phyloP scores from a whole-genome alignment of 1,140 invertebrate species.

The Diploscapter pachys region DNA sequence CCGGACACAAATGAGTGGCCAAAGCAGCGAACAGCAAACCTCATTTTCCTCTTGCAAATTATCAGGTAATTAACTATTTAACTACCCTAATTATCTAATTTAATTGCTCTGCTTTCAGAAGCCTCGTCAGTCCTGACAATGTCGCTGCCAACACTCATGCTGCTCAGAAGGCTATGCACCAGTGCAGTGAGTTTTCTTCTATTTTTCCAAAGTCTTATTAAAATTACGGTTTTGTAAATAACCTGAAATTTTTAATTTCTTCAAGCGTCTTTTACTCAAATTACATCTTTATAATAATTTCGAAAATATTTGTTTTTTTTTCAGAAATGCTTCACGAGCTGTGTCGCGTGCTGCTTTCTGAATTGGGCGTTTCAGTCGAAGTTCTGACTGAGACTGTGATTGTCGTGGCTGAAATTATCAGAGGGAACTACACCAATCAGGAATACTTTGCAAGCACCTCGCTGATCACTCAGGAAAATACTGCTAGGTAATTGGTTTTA shows the following conservation, averaged over 20 bases:
- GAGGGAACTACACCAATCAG: conserved; percentile 85
- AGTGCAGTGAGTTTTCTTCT: conserved; percentile 66
- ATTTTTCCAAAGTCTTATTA: no score
- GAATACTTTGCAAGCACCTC: conserved; percentile 84
- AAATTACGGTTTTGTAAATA: neutral
- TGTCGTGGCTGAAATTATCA: conserved; percentile 87
- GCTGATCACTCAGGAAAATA: conserved; percentile 83
- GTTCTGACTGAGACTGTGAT: conserved; percentile 86
- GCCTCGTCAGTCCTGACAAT: conserved; percentile 77
- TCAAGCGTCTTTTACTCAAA: neutral
- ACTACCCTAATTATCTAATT: neutral
- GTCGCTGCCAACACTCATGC: conserved; percentile 73
- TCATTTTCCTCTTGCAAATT: conserved; percentile 82
- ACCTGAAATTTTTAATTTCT: neutral
- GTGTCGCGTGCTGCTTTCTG: conserved; percentile 75
- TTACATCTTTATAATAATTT: neutral
- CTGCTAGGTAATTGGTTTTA: conserved; percentile 12
- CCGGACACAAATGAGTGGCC: conserved; percentile 77
- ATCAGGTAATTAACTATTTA: conserved; percentile 59
- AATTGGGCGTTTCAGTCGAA: conserved; percentile 89
- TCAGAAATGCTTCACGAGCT: conserved; percentile 67
- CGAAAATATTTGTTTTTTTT: conserved; percentile 14
- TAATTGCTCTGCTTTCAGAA: conserved; percentile 62
- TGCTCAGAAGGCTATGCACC: conserved; percentile 83
- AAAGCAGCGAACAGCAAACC: conserved; percentile 88